Percentiles rank a stretch among this genome's conserved stretches.
phyloP scores from a whole-genome alignment of 1,140 invertebrate species.

The Bombus pascuorum region DNA sequence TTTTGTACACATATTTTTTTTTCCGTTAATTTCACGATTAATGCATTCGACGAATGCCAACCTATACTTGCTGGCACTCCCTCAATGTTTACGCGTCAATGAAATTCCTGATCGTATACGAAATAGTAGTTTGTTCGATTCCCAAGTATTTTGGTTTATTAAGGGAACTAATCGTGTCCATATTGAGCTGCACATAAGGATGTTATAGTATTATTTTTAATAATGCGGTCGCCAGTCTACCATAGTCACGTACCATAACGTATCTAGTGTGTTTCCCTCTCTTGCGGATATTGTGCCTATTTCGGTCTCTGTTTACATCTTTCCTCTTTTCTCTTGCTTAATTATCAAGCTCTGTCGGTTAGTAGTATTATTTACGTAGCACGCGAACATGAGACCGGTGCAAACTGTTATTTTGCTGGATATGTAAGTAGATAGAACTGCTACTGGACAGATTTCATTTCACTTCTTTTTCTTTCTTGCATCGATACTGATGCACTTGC shows the following conservation, averaged over 20 bases:
- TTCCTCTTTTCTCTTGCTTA: slow-evolving; percentile 35
- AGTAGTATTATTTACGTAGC: slow-evolving; percentile 55
- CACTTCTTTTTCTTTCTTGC: background rate
- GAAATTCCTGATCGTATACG: background rate
- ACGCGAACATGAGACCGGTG: slow-evolving; percentile 40
- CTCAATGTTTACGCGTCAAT: slow-evolving; percentile 6
- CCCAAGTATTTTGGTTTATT: background rate
- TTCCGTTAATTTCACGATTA: background rate
- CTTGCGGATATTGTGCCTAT: slow-evolving; percentile 6
- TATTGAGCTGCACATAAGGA: background rate
- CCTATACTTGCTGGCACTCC: background rate
- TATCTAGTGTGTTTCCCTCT: slow-evolving; percentile 5
- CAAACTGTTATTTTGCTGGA: slow-evolving; percentile 49
- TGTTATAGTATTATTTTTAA: background rate
- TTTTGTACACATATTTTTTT: background rate
- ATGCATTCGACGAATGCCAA: background rate
- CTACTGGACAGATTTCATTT: background rate
- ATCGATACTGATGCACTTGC: background rate
- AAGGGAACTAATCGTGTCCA: background rate
- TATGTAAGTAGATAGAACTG: slow-evolving; percentile 36
- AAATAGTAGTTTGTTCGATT: background rate
- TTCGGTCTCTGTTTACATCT: slow-evolving; percentile 35
- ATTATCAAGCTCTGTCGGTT: slow-evolving; percentile 24
- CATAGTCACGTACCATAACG: background rate
- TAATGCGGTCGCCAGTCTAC: background rate